These are phyloP conservation scores for Cathartes aura DNA, from an alignment of 2,113 vertebrate species.

Conservation along the genomic window DNA sequence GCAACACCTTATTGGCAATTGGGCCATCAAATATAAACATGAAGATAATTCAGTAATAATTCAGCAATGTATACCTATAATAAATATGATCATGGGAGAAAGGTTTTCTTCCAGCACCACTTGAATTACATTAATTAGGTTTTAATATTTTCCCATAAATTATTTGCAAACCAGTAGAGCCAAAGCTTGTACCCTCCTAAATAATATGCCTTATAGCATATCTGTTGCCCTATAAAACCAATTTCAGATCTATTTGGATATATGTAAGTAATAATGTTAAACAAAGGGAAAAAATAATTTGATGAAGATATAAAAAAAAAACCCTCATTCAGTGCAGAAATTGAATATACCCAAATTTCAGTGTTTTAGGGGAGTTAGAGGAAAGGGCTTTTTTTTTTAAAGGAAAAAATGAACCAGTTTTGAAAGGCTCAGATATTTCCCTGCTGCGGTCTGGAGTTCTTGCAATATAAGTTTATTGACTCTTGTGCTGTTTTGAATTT, in stretches of 20 bases:
- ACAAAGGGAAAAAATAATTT: not conserved
- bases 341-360: not conserved
- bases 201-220: not conserved
- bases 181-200: not conserved
- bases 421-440: slow-evolving; percentile 28
- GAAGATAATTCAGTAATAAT: not conserved
- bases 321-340: not conserved
- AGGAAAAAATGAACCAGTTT: not conserved
- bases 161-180: not conserved
- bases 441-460: slow-evolving; percentile 18
- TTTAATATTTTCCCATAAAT: slow-evolving; percentile 14
- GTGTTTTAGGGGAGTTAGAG: not conserved
- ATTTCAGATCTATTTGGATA: not conserved
- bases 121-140: not conserved
- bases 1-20: not conserved
- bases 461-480: slow-evolving; percentile 48
- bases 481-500: slow-evolving; percentile 67
- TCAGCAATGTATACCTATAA: not conserved
- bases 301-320: not conserved
- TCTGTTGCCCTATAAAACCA: not conserved
- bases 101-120: not conserved
- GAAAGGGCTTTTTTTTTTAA: not conserved
- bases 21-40: not conserved
- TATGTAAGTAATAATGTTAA: not conserved
- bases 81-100: not conserved